phyloP scores from a whole-genome alignment of 1,140 invertebrate genomes.

The Laodelphax striatellus region DNA sequence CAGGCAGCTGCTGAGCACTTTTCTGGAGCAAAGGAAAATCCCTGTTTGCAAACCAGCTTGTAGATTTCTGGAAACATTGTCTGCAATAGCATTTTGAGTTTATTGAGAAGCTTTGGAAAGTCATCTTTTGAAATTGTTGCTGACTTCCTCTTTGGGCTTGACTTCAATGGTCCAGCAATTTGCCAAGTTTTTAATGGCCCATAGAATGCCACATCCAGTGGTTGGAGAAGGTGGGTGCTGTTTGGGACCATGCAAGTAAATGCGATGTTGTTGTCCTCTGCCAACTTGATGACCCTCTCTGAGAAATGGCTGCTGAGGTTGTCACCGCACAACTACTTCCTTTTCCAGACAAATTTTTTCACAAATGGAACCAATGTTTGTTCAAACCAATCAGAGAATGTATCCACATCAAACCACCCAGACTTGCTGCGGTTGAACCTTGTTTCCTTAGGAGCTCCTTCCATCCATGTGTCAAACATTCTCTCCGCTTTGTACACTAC shows the following conservation, averaged over 20 bases:
- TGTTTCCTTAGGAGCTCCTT: slow-evolving; percentile 23
- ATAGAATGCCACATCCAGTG: slow-evolving; percentile 17
- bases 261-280: slow-evolving; percentile 27
- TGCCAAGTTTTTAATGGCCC: slow-evolving; percentile 28
- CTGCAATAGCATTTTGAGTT: not conserved
- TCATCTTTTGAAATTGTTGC: slow-evolving; percentile 11
- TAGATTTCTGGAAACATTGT: slow-evolving; percentile 12
- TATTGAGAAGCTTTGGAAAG: slow-evolving; percentile 5
- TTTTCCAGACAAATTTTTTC: not conserved
- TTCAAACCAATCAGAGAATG: slow-evolving; percentile 31
- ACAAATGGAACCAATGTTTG: slow-evolving; percentile 21
- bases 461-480: slow-evolving; percentile 27
- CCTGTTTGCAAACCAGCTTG: slow-evolving; percentile 15
- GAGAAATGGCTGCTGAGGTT: slow-evolving; percentile 30
- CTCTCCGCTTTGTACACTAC: slow-evolving; percentile 29
- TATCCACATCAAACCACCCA: slow-evolving; percentile 27
- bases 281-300: slow-evolving; percentile 24
- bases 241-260: slow-evolving; percentile 28
- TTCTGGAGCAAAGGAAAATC: slow-evolving; percentile 7
- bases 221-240: not conserved
- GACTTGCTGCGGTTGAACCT: slow-evolving; percentile 28
- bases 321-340: slow-evolving; percentile 26
- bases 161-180: slow-evolving; percentile 27
- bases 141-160: slow-evolving; percentile 22
- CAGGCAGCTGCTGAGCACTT: too few relatives aligned